Percentiles rank a stretch among this genome's conserved stretches.
Evolutionary conservation across 2,797 vertebrate species (phyloP).

Genomic region (Stomatorhinus walkeri): DNA sequence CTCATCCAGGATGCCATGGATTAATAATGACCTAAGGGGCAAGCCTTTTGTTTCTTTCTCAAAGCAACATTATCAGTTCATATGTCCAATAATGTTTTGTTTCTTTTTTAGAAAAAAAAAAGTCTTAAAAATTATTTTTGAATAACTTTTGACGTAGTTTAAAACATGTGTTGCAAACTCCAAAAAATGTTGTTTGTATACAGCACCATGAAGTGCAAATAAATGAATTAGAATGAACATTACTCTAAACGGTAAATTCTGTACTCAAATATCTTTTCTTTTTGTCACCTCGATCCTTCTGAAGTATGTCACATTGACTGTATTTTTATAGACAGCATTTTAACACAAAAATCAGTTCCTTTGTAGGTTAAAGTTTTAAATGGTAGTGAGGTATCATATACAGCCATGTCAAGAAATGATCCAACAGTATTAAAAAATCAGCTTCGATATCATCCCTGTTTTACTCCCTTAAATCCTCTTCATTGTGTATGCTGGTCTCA

Average conservation of each 20-base stretch:
- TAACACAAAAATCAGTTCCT: slow-evolving; percentile 40
- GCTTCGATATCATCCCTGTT: neutral
- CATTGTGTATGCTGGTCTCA: slow-evolving; percentile 25
- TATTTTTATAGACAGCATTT: slow-evolving; percentile 63
- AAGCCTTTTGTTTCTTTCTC: slow-evolving; percentile 28
- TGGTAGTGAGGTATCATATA: slow-evolving; percentile 42
- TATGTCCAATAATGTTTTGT: slow-evolving; percentile 52
- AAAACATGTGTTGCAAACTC: slow-evolving; percentile 58
- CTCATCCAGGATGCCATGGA: slow-evolving; percentile 53
- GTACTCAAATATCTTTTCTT: slow-evolving; percentile 52
- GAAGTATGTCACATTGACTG: slow-evolving; percentile 42
- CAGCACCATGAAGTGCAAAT: slow-evolving; percentile 49
- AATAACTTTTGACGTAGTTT: slow-evolving; percentile 61
- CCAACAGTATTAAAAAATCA: neutral
- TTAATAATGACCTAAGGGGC: slow-evolving; percentile 48
- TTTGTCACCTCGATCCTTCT: slow-evolving; percentile 49
- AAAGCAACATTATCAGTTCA: slow-evolving; percentile 54
- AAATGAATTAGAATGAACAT: slow-evolving; percentile 29
- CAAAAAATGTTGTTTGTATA: slow-evolving; percentile 62
- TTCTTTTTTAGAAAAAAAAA: slow-evolving; percentile 58
- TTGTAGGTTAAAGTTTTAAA: slow-evolving; percentile 37
- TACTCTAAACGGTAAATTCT: slow-evolving; percentile 46
- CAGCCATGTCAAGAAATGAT: slow-evolving; percentile 34
- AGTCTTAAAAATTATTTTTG: slow-evolving; percentile 52
- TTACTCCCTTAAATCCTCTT: slow-evolving; percentile 25